These are phyloP conservation scores for Spilosoma lubricipeda DNA, from an alignment of 2,888 invertebrate species.

Conservation along the genomic window DNA sequence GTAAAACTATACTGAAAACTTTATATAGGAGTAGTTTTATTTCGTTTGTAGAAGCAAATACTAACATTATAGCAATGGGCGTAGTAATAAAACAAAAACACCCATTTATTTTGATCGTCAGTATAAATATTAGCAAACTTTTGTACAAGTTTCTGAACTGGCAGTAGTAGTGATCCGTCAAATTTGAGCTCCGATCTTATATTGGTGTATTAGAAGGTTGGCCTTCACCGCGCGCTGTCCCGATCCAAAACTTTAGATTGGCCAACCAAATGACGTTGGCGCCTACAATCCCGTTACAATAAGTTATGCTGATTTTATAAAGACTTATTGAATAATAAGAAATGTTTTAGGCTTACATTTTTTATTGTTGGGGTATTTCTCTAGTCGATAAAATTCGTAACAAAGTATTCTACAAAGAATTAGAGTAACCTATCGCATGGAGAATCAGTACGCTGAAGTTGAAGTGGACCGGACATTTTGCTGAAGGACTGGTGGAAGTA, in stretches of 20 bases:
- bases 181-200: constrained; percentile 26
- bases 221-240: background rate
- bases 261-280: constrained; percentile 10
- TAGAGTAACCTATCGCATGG: no score
- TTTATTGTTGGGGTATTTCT: no score
- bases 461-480: no score
- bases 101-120: background rate
- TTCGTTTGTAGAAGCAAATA: background rate
- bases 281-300: constrained; percentile 20
- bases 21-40: no score
- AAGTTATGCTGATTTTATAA: background rate
- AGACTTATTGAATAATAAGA: background rate
- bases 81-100: background rate
- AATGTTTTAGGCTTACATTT: background rate
- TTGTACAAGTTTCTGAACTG: background rate
- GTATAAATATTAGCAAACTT: background rate
- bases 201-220: constrained; percentile 19
- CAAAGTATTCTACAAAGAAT: no score
- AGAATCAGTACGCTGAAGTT: no score
- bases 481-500: no score
- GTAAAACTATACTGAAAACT: no score
- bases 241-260: constrained; percentile 30
- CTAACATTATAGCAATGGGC: background rate
- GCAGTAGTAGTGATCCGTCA: constrained; percentile 18
- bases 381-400: no score